phyloP scores from a whole-genome alignment of 2,888 invertebrate species.

The Pheosia gnoma region DNA sequence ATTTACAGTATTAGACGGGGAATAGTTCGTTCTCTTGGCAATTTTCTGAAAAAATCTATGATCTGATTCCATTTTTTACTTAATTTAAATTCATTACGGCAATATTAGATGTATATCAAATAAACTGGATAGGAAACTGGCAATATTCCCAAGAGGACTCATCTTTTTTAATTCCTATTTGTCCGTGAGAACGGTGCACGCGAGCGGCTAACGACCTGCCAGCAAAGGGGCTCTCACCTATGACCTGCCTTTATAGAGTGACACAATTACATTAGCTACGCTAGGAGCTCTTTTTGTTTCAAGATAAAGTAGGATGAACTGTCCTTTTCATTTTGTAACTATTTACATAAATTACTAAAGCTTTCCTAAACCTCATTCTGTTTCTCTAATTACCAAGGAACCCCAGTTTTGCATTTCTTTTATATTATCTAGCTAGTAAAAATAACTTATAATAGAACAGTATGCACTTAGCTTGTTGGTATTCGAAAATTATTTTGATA shows the following conservation, averaged over 20 bases:
- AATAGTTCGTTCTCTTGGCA: too few relatives aligned
- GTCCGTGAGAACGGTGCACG: slow-evolving; percentile 10
- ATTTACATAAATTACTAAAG: too few relatives aligned
- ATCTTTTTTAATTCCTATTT: slow-evolving; percentile 32
- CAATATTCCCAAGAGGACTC: slow-evolving; percentile 16
- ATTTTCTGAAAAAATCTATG: too few relatives aligned
- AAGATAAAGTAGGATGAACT: background rate
- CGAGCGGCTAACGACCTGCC: slow-evolving; percentile 10
- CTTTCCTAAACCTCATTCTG: too few relatives aligned
- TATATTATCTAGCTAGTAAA: too few relatives aligned
- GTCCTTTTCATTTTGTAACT: background rate
- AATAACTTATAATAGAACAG: too few relatives aligned
- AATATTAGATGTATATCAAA: too few relatives aligned
- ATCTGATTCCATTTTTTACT: too few relatives aligned
- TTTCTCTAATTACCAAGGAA: too few relatives aligned
- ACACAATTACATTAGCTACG: background rate
- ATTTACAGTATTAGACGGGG: too few relatives aligned
- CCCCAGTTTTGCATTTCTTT: too few relatives aligned
- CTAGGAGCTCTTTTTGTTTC: background rate
- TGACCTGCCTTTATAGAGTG: background rate
- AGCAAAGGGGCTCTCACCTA: background rate
- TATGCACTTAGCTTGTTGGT: background rate
- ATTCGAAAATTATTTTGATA: background rate
- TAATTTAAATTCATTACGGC: too few relatives aligned
- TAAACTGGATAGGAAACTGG: background rate